phyloP scores from a whole-genome alignment of 2,888 invertebrate species.

The Cryptocephalus moraei region DNA sequence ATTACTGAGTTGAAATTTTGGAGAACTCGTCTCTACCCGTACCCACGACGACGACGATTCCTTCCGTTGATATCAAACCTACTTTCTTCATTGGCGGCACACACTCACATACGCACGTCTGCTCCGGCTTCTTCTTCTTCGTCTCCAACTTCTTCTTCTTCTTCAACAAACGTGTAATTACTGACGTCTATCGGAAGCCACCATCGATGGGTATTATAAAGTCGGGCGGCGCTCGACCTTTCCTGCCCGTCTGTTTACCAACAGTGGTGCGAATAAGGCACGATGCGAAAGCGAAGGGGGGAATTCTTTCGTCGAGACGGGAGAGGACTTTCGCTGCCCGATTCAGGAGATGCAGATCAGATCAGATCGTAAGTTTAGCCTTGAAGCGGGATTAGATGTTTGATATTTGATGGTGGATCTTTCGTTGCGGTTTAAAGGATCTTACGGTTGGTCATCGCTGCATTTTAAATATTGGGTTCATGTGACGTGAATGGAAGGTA shows the following conservation, averaged over 20 bases:
- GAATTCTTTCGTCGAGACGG: background rate
- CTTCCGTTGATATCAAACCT: constrained; percentile 9
- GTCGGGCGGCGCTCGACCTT: constrained; percentile 1
- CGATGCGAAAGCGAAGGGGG: background rate
- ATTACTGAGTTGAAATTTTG: too few species aligned
- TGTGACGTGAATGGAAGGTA: too few species aligned
- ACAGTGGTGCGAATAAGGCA: background rate
- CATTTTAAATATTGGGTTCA: too few species aligned
- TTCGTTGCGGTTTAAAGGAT: too few species aligned
- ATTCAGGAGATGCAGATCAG: background rate
- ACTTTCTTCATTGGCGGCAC: constrained; percentile 11
- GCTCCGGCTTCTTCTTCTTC: background rate
- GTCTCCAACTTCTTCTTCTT: constrained; percentile 10
- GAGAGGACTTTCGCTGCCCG: background rate
- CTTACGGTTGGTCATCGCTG: too few species aligned
- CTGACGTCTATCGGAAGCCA: constrained; percentile 19
- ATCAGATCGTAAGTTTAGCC: too few species aligned
- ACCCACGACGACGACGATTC: too few species aligned
- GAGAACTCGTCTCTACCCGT: too few species aligned
- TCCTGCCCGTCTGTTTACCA: constrained; percentile 2
- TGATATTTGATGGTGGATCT: too few species aligned
- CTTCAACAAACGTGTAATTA: constrained; percentile 14
- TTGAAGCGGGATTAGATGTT: too few species aligned
- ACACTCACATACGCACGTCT: background rate
- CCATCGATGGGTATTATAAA: constrained; percentile 9